Conservation (phyloP, 1,140 invertebrate species). For the Hyphantria cunea region DNA sequence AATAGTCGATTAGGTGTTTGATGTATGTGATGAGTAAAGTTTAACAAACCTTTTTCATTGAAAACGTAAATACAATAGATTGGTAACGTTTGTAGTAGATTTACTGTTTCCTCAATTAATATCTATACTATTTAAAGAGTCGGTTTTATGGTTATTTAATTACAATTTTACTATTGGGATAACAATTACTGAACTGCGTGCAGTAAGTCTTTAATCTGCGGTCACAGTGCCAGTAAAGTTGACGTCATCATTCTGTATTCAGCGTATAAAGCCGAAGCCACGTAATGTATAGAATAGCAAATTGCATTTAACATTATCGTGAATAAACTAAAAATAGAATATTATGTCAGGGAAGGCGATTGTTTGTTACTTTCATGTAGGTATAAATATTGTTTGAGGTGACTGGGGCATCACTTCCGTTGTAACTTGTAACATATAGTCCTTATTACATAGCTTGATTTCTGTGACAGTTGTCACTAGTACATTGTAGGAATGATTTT, state of each 20-base stretch:
- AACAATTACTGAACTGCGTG: slow-evolving; percentile 8
- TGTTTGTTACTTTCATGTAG: no score
- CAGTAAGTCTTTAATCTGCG: background rate
- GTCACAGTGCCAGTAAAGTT: background rate
- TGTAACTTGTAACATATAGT: no score
- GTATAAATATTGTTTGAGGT: slow-evolving; percentile 51
- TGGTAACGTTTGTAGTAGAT: slow-evolving; percentile 11
- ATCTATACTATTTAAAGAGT: slow-evolving; percentile 7
- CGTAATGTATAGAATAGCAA: slow-evolving; percentile 25
- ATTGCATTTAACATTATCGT: slow-evolving; percentile 27
- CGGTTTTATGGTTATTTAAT: slow-evolving; percentile 20
- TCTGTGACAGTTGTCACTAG: no score
- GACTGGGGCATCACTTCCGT: slow-evolving; percentile 63
- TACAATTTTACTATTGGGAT: slow-evolving; percentile 12
- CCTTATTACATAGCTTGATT: no score
- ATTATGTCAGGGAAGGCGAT: no score
- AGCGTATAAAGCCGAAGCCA: background rate
- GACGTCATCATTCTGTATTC: slow-evolving; percentile 23
- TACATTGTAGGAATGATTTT: no score
- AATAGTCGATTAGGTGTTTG: no score
- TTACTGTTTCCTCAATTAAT: slow-evolving; percentile 18
- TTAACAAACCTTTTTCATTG: background rate
- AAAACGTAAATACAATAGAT: background rate
- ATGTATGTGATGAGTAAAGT: background rate
- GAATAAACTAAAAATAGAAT: slow-evolving; percentile 31